A percentile compares a stretch with the other conserved stretches of the same genome.
Evolutionary conservation across 2,113 vertebrate species (phyloP).

Genomic region (Salvator merianae): DNA sequence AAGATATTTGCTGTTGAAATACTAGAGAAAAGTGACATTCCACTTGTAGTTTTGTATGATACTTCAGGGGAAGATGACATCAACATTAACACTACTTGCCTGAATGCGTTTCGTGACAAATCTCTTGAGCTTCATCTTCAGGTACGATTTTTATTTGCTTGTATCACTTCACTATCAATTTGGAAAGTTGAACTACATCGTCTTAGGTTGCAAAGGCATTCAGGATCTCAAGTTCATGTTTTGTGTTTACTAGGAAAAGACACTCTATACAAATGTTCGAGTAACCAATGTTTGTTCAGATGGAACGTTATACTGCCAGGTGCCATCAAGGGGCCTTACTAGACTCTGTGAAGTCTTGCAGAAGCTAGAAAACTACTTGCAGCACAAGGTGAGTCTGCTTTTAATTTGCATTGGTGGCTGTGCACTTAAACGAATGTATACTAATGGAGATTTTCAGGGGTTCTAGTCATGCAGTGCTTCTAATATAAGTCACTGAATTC

Average conservation of each 20-base stretch:
- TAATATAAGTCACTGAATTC: neutral
- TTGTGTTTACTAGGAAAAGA: constrained; percentile 76
- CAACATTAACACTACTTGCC: constrained; percentile 87
- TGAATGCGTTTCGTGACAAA: constrained; percentile 84
- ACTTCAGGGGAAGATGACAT: constrained; percentile 90
- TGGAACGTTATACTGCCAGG: constrained; percentile 88
- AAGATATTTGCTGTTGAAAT: constrained; percentile 91
- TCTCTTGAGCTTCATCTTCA: constrained; percentile 84
- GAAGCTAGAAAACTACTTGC: constrained; percentile 82
- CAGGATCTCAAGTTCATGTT: neutral
- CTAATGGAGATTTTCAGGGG: neutral
- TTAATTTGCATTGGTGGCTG: neutral
- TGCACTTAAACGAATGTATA: neutral
- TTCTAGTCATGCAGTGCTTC: neutral
- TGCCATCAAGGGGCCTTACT: constrained; percentile 85
- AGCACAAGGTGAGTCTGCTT: constrained; percentile 75
- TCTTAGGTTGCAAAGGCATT: neutral
- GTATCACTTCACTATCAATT: neutral
- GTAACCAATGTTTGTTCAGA: constrained; percentile 88
- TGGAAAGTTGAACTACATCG: neutral
- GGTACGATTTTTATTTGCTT: constrained; percentile 66
- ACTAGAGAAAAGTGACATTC: constrained; percentile 78
- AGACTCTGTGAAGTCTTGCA: constrained; percentile 82
- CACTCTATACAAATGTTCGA: constrained; percentile 78
- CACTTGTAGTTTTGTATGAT: constrained; percentile 88